Conservation (phyloP, 2,113 vertebrate species). For the Orycteropus afer region DNA sequence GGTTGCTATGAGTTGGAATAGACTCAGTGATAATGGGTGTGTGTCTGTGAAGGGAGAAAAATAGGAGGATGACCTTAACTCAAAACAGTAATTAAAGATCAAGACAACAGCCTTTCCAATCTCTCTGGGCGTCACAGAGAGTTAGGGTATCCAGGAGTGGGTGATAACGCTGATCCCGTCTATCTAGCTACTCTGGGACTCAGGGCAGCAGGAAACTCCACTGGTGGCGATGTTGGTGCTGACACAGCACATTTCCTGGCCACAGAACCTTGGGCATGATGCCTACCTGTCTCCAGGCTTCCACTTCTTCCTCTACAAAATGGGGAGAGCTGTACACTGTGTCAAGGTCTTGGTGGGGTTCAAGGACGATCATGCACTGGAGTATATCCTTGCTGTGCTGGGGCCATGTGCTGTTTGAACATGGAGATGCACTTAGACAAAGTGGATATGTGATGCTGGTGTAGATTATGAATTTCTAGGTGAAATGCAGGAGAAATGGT, state of each 20-base stretch:
- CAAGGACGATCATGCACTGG: rapidly evolving
- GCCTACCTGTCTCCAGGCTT: not conserved
- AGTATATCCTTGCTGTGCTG: not conserved
- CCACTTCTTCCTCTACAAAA: not conserved
- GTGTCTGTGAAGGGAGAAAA: not conserved
- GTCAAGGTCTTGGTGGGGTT: not conserved
- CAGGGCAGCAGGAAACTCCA: not conserved
- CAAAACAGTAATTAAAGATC: not conserved
- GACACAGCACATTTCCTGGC: not conserved
- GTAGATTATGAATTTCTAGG: not conserved
- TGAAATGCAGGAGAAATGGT: not conserved
- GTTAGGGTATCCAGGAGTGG: not conserved
- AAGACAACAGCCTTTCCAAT: not conserved
- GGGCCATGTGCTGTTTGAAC: not conserved
- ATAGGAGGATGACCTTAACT: not conserved
- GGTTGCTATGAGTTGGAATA: not conserved
- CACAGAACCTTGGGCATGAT: not conserved
- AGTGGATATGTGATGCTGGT: not conserved
- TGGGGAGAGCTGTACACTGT: rapidly evolving
- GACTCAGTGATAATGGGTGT: not conserved
- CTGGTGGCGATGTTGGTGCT: rapidly evolving
- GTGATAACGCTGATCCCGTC: not conserved
- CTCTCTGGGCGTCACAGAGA: not conserved
- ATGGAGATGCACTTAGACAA: rapidly evolving
- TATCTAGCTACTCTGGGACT: not conserved